Conservation (phyloP, 2,113 vertebrate species). For the Cettia cetti region DNA sequence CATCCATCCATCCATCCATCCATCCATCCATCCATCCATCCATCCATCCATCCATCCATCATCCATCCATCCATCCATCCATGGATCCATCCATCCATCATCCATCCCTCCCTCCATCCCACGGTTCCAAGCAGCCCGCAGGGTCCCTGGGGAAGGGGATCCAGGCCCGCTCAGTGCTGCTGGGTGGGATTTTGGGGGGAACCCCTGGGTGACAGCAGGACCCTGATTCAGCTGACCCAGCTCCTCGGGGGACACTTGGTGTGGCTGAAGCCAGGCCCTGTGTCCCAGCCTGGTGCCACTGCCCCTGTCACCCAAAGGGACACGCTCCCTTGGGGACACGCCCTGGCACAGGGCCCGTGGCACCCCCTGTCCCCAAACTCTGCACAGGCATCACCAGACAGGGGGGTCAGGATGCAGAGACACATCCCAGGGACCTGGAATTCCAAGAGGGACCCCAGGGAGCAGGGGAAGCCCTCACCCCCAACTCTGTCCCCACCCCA, state of each 20-base stretch:
- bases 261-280: not conserved
- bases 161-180: rapidly evolving
- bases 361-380: not conserved
- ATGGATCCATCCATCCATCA: not conserved
- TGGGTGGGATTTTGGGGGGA: not conserved
- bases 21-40: no score
- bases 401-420: rapidly evolving
- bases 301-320: not conserved
- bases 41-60: not conserved
- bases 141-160: not conserved
- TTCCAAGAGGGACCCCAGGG: not conserved
- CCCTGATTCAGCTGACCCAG: rapidly evolving
- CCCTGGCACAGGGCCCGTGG: not conserved
- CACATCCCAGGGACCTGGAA: not conserved
- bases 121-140: not conserved
- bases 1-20: no score
- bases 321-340: rapidly evolving
- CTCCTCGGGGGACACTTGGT: rapidly evolving
- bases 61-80: not conserved
- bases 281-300: not conserved
- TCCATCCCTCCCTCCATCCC: not conserved
- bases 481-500: not conserved
- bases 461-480: not conserved
- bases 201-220: not conserved
- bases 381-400: not conserved